Evolutionary conservation across 2,797 vertebrate species (phyloP), one percentile per base, ranked within the genome.

Genomic region (Pteropus rufus): DNA sequence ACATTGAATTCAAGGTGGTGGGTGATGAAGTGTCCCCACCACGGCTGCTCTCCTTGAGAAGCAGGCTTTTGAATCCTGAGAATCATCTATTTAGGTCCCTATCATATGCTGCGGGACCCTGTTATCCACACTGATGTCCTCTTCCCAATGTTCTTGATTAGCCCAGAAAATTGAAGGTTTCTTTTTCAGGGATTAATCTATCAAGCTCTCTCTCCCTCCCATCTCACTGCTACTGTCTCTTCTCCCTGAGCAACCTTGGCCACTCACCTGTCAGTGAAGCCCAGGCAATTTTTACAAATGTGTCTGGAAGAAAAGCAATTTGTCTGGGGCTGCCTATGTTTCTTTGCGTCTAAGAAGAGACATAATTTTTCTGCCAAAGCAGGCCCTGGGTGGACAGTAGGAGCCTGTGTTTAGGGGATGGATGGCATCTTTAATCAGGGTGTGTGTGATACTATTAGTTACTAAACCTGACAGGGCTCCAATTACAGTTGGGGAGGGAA

Each of bases 301-400:
- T 12, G 73, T 91, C 95, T 97, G 91, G 94, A 95, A 91, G 86
- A 87, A 87, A 95, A 92, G 65, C 72, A 91, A 62, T 94, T 92
- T 96, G 87, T 97, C 92, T 97, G 96, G 82, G 65, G 80, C 67
- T 0, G 15, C 67, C 56, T 49, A 6, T 39, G 21, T 44, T 5
- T 19, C 49, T 94, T 97, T 80, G 86, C 44, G 10, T 88, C 64
- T 39, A 7, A 70, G 93, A 73, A 90, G 31, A 94, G 82, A 39
- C 89, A 39, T 15, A 80, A 0, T 0, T 97, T 75, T 76, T 73
- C 85, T 72, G 70, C 10, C 67, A 58, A 49, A 75, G 54, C 18
- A 62, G 73, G 26, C 11, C 23, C 31, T n/a, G 64, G 52, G 69
- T 69, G 73, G 60, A 93, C 85, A 89, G 58, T 23, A n/a, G 31